Percentiles rank a stretch among this genome's conserved stretches.
Evolutionary conservation across 2,888 invertebrate genomes (phyloP).

Genomic region (Drosophila nigricruria): DNA sequence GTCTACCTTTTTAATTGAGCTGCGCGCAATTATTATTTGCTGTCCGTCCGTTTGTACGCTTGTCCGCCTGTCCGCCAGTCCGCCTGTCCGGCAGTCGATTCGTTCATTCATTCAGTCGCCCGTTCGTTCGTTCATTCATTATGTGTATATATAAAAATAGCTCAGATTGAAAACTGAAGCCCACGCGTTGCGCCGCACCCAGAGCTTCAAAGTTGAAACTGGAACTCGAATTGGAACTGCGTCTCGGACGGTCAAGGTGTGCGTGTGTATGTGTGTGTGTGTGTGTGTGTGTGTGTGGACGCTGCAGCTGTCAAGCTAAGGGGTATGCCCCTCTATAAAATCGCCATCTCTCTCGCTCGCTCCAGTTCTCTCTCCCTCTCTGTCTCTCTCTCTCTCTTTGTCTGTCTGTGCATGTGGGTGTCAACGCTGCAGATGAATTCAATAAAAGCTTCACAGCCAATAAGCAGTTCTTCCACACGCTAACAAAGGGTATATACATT

Average conservation of each 20-base stretch:
- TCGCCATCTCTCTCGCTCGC: not conserved
- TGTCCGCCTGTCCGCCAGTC: constrained; percentile 19
- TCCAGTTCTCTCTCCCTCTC: not conserved
- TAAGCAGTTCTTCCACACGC: constrained; percentile 46
- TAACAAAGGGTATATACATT: not conserved
- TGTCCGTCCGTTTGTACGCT: constrained; percentile 22
- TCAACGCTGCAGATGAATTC: constrained; percentile 65
- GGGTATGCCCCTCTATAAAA: constrained; percentile 17
- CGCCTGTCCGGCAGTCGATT: constrained; percentile 12
- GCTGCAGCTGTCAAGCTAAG: constrained; percentile 10
- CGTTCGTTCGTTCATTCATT: constrained; percentile 52
- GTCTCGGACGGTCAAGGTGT: constrained; percentile 17
- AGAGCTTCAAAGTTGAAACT: constrained; percentile 16
- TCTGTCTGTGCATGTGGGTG: constrained; percentile 52
- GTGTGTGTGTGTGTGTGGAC: constrained; percentile 6
- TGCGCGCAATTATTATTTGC: constrained; percentile 80
- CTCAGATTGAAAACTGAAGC: constrained; percentile 68
- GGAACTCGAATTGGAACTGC: constrained; percentile 6
- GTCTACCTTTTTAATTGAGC: constrained; percentile 69
- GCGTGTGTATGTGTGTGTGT: constrained; percentile 2
- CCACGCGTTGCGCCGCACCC: constrained; percentile 63
- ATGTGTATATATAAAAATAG: constrained; percentile 65
- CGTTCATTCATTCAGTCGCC: constrained; percentile 54
- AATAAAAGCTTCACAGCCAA: constrained; percentile 78
- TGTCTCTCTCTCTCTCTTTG: not conserved